Base-by-base conservation (phyloP, 2,888 invertebrate species). In the Ectemnius continuus region DNA sequence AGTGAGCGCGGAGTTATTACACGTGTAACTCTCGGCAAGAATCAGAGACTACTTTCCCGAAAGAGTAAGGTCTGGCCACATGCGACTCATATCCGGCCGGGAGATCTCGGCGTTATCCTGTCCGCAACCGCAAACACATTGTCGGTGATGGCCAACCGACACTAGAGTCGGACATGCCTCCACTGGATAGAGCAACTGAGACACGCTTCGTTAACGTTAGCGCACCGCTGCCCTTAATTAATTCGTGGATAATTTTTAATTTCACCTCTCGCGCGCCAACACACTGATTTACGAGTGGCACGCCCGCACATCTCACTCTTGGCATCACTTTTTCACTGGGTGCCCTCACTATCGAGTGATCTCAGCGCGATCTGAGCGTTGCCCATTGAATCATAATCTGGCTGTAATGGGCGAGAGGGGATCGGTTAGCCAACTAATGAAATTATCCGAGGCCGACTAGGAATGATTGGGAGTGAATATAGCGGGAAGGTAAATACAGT, bases 1-100 rank as follows among this genome's bases (percentile, higher is more conserved):
- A 86, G 85, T 83, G 85, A 84, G 36, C 36, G 83, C 85, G 73
- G 81, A 85, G 86, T 88, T 88, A 89, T 89, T 88, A 88, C 88
- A 87, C 85, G 88, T 87, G 88, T 88, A 88, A 88, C 88, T 88
- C 87, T 88, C 8, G 36, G 11, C 36, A 36, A 11, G 36, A 36
- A 36, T 36, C 36, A 36, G 8, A 36, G 36, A 36, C 8, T 36
- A 11, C 36, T 36, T 36, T 36, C 36, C 36, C 36, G 36, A 36
- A 36, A 36, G 36, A 36, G 36, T 36, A 36, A 11, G 36, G 11
- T 36, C 36, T 36, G 11, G 6, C 36, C 36, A 36, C 36, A 36
- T 36, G 36, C 8, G 36, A 23, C 36, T 36, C 36, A 11, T 69
- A 45, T 64, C 52, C 14, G 59, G 73, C 20, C 23, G 4, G 60